A percentile compares a stretch with the other conserved stretches of the same genome.
Conservation (phyloP, 2,888 invertebrate species). For the Acanthococcus lagerstroemiae region DNA sequence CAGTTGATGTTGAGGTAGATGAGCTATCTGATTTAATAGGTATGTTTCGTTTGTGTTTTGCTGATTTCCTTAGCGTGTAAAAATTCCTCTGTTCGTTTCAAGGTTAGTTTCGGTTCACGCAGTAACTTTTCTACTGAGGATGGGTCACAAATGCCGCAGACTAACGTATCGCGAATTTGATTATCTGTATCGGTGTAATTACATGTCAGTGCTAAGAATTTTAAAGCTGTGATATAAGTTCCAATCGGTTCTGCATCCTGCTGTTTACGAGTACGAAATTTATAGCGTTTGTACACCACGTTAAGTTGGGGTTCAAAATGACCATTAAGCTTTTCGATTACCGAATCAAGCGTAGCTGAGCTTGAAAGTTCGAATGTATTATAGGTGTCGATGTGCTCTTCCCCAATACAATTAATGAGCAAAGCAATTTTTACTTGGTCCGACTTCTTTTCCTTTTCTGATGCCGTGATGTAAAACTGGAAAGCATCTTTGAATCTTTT, state of each 20-base stretch:
- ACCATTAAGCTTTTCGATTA: not conserved
- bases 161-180: not conserved
- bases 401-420: not conserved
- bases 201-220: not conserved
- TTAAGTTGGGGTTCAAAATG: not conserved
- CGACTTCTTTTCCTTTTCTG: not conserved
- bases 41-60: not conserved
- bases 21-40: not conserved
- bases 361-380: not conserved
- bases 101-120: not conserved
- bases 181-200: not conserved
- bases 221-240: not conserved
- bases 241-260: not conserved
- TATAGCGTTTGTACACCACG: not conserved
- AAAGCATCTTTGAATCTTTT: not conserved
- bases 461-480: not conserved
- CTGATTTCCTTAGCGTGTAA: not conserved
- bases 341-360: not conserved
- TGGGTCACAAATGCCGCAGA: not conserved
- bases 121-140: not conserved
- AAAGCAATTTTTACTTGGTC: not conserved
- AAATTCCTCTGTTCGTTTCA: not conserved
- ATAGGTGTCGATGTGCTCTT: not conserved
- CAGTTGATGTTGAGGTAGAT: not conserved
- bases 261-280: not conserved